A percentile compares a stretch with the other conserved stretches of the same genome.
Evolutionary conservation across 1,140 invertebrate species (phyloP).

Genomic region (Zeugodacus cucurbitae): DNA sequence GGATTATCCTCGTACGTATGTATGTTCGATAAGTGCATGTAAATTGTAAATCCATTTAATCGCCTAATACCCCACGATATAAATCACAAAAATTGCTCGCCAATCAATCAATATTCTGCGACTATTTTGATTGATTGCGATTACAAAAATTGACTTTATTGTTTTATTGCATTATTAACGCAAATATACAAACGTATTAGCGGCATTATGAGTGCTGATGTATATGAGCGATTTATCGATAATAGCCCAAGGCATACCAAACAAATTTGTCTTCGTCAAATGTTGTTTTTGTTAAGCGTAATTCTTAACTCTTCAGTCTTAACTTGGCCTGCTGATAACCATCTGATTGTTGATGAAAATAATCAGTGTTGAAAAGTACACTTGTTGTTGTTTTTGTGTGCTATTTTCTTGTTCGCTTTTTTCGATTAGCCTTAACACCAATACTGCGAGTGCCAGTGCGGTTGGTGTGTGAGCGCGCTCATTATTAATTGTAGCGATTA

Average conservation of each 20-base stretch:
- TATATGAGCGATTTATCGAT: neutral
- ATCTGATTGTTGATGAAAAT: neutral
- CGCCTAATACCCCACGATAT: too few species aligned
- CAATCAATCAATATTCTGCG: constrained; percentile 18
- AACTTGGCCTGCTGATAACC: neutral
- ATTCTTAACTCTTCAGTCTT: neutral
- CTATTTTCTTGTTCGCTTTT: neutral
- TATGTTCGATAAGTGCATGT: too few species aligned
- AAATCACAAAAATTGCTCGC: neutral
- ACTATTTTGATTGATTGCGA: neutral
- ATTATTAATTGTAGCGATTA: neutral
- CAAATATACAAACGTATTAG: neutral
- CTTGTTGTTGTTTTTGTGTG: neutral
- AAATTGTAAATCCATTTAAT: too few species aligned
- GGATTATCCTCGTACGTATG: too few species aligned
- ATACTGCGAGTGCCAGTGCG: neutral
- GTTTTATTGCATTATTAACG: neutral
- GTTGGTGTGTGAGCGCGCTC: neutral
- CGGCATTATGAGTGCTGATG: neutral
- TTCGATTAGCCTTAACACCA: neutral
- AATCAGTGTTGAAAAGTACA: too few species aligned
- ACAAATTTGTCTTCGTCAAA: neutral
- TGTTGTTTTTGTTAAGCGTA: too few species aligned
- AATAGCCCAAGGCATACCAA: neutral
- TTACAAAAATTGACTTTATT: neutral